Conservation (phyloP, 2,797 vertebrate genomes). For the Setipinna tenuifilis region DNA sequence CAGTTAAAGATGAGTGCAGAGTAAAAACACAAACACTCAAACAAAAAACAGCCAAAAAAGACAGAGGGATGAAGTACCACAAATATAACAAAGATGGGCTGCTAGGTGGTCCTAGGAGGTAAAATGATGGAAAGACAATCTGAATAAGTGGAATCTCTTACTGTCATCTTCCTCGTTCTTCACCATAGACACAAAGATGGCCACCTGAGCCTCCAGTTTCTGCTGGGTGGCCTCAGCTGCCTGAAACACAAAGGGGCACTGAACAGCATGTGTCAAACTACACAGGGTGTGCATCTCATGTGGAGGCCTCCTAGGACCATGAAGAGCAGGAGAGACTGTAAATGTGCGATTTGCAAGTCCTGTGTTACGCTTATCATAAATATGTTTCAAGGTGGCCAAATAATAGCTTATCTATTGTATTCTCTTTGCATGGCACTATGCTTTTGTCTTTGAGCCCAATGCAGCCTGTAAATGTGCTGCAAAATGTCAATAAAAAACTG, state of each 20-base stretch:
- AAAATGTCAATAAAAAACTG: background rate
- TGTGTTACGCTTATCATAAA: background rate
- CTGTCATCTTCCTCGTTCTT: conserved; percentile 80
- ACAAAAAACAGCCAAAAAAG: background rate
- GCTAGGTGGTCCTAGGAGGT: background rate
- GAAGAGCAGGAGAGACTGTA: background rate
- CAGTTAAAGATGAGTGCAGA: background rate
- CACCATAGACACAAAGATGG: conserved; percentile 82
- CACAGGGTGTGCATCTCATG: background rate
- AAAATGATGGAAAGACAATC: background rate
- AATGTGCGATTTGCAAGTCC: background rate
- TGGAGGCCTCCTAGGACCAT: background rate
- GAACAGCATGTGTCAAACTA: background rate
- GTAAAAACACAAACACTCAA: background rate
- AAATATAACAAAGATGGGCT: background rate
- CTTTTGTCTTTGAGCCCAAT: background rate
- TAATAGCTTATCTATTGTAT: background rate
- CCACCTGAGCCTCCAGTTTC: conserved; percentile 82
- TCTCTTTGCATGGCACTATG: background rate
- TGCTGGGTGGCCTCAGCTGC: conserved; percentile 79
- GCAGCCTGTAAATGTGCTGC: background rate
- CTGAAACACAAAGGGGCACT: conserved; percentile 61
- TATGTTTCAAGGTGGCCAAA: background rate
- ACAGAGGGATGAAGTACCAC: background rate
- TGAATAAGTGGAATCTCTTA: conserved; percentile 61